Evolutionary conservation across 2,797 vertebrate species (phyloP), one percentile per base, ranked within the genome.

Genomic region (Pangasius djambal): DNA sequence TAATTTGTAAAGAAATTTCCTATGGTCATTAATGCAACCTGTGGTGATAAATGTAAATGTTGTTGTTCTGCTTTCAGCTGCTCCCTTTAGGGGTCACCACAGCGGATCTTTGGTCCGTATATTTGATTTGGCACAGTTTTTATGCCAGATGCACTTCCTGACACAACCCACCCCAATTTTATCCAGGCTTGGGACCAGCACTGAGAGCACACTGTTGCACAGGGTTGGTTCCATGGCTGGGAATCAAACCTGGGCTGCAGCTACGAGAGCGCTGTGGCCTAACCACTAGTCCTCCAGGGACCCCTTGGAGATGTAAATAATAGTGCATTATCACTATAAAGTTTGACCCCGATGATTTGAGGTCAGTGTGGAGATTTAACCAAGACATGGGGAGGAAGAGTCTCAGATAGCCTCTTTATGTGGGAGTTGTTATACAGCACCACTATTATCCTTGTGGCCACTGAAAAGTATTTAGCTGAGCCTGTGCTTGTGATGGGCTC

Each of bases 401-500:
- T 44, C 59, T 83, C 40, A 50, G 20, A 85, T 83, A 40, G 87
- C 55, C 8, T 40, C 44, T 78, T 77, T 18, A 82, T 75, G 15
- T 0, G 4, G 52, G 31, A 59, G 67, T 4, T 8, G 59, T 82
- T 87, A 75, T 28, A 59, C 52, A 90, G 50, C 86, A 67, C 48
- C 22, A 48, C 83, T 87, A 90, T 92, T 86, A 89, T 88, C 85
- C 69, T 65, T 50, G n/a, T 85, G 61, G 63, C 37, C 75, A 50
- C 70, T 52, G 70, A 61, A 65, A 63, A 59, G 77, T 18, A 88
- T 83, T 90, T 65, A 83, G 81, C 40, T 48, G 87, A 86, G 50
- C 88, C 18, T 13, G 40, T 85, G 10, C n/a, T 75, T 89, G 69
- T 88, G 87, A 89, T 88, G 78, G 70, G 57, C 87, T 90, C 86